A percentile compares a stretch with the other conserved stretches of the same genome.
Conservation (phyloP, 2,113 vertebrate species). For the Dicerorhinus sumatrensis region DNA sequence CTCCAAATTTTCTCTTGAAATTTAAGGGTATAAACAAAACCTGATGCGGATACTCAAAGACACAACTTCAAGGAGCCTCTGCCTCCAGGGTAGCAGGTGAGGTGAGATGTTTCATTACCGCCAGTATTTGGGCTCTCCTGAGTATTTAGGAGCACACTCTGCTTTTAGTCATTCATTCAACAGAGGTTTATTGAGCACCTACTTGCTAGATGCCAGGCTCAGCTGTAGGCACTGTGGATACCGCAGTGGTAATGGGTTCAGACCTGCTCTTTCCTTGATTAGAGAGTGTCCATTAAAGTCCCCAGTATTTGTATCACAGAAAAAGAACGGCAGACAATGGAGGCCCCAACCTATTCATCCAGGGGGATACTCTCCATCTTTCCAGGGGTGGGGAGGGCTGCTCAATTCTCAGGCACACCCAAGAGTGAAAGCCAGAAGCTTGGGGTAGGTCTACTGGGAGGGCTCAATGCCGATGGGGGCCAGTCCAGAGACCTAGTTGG, state of each 20-base stretch:
- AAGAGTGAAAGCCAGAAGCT: not conserved
- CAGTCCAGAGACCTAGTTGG: not conserved
- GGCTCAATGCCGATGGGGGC: rapidly evolving
- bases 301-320: not conserved
- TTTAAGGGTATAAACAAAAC: not conserved
- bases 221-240: not conserved
- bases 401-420: not conserved
- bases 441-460: rapidly evolving
- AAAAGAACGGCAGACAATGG: not conserved
- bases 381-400: not conserved
- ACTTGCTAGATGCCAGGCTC: not conserved
- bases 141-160: no score
- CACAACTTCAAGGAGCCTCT: not conserved
- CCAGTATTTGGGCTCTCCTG: not conserved
- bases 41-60: not conserved
- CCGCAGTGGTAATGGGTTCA: no score
- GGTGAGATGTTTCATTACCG: not conserved
- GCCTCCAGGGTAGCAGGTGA: not conserved
- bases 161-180: not conserved
- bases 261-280: not conserved
- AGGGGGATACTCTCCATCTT: not conserved
- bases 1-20: not conserved
- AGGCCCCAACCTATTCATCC: not conserved
- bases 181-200: not conserved
- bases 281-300: not conserved